Evolutionary conservation across 2,113 vertebrate species (phyloP).

Genomic region (Anoplopoma fimbria): DNA sequence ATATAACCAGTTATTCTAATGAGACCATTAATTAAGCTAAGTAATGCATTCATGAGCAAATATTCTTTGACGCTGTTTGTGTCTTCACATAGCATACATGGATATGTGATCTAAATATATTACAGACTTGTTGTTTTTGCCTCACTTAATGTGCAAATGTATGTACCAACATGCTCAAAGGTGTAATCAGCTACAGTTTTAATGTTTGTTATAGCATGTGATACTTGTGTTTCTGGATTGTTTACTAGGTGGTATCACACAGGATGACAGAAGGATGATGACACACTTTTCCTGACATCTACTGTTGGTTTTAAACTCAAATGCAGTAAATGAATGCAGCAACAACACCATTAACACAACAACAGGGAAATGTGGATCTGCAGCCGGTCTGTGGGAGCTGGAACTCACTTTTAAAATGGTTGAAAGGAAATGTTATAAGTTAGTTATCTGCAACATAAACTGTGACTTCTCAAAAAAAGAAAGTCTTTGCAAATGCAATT

Average conservation of each 20-base stretch:
- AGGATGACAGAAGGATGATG: background rate
- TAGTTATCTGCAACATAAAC: too few relatives aligned
- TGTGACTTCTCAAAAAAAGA: too few relatives aligned
- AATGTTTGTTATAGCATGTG: background rate
- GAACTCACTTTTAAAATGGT: background rate
- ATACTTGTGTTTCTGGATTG: background rate
- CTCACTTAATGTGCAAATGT: constrained; percentile 11
- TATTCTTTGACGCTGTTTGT: background rate
- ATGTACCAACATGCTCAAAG: background rate
- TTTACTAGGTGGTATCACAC: background rate
- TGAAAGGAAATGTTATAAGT: background rate
- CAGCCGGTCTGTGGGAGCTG: background rate
- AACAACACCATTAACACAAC: background rate
- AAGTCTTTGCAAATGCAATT: too few relatives aligned
- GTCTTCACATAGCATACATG: background rate
- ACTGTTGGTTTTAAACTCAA: background rate
- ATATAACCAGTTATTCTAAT: constrained; percentile 40
- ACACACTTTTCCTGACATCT: background rate
- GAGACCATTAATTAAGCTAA: constrained; percentile 41
- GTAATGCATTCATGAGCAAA: constrained; percentile 30
- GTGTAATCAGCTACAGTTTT: background rate
- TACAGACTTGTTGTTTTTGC: background rate
- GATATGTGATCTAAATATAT: background rate
- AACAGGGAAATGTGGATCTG: background rate
- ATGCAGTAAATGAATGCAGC: background rate